phyloP scores from a whole-genome alignment of 2,113 vertebrate species.

The Nicator chloris region DNA sequence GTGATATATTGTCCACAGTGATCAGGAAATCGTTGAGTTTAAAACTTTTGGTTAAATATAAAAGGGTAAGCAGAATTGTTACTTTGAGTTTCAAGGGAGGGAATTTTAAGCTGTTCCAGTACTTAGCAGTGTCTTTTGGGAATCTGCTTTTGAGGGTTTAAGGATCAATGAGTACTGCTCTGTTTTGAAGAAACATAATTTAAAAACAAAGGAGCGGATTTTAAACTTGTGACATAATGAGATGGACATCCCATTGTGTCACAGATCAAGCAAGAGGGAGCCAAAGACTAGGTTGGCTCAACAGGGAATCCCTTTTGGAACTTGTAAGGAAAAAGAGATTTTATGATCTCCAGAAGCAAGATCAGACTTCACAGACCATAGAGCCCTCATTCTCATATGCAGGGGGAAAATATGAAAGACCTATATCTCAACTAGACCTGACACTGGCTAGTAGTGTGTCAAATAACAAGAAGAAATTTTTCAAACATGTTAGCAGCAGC shows the following conservation, averaged over 20 bases:
- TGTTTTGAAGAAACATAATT: background rate
- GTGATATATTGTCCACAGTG: background rate
- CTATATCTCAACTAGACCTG: background rate
- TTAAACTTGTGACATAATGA: background rate
- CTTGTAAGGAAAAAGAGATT: background rate
- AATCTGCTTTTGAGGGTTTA: background rate
- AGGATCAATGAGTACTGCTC: background rate
- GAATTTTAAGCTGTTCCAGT: background rate
- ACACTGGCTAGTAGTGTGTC: background rate
- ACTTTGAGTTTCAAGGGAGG: background rate
- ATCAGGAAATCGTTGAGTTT: background rate
- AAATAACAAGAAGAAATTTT: background rate
- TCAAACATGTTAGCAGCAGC: background rate
- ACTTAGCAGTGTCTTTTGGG: background rate
- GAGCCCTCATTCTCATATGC: accelerated
- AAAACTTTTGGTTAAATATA: background rate
- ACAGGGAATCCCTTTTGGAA: background rate
- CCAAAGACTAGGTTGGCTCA: background rate
- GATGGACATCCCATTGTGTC: background rate
- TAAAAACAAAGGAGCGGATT: background rate
- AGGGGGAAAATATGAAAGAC: background rate
- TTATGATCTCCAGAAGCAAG: background rate
- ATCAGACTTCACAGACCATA: background rate
- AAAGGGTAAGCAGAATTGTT: background rate
- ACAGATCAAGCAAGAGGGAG: background rate